Conservation (phyloP, 2,113 vertebrate species). For the Theristicus caerulescens region DNA sequence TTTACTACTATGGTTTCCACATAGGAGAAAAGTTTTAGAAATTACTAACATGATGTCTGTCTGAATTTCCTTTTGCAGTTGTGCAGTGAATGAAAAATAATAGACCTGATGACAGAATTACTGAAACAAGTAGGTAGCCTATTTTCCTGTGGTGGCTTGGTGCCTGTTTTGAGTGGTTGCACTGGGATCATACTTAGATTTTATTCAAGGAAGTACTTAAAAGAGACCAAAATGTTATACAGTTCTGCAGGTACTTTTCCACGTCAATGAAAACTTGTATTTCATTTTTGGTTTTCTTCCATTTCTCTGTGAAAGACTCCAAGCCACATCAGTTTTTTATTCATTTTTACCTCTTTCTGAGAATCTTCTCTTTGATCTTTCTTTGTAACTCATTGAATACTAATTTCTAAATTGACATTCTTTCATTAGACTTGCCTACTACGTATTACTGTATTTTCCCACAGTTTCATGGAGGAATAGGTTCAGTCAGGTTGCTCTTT, state of each 20-base stretch:
- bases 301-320: background rate
- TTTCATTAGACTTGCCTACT: background rate
- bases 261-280: background rate
- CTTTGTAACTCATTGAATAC: background rate
- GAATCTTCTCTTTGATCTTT: background rate
- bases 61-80: background rate
- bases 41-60: background rate
- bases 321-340: background rate
- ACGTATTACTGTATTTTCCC: background rate
- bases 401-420: background rate
- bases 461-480: background rate
- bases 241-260: background rate
- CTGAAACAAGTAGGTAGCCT: background rate
- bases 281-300: background rate
- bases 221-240: background rate
- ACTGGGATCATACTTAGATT: background rate
- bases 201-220: background rate
- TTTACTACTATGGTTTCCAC: background rate
- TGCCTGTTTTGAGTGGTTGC: background rate
- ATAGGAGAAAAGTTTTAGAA: background rate
- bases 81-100: background rate
- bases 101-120: background rate
- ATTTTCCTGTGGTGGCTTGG: background rate
- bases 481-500: background rate
- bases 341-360: background rate